Evolutionary conservation across 2,797 vertebrate species (phyloP), one percentile per base, ranked within the genome.

Genomic region (Cheirogaleus major): DNA sequence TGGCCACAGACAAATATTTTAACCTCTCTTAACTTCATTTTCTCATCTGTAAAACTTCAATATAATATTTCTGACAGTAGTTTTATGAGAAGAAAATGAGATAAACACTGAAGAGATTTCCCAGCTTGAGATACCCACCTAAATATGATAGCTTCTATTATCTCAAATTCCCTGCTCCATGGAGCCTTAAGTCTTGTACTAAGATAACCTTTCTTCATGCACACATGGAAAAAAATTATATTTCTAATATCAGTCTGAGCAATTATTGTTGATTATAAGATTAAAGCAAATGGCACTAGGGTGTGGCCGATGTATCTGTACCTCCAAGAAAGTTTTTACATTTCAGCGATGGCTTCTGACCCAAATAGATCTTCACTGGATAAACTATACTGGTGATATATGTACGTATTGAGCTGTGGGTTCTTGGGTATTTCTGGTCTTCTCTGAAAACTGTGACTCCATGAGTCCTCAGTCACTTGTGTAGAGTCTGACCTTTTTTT

Each of bases 1-100:
- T 87, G 83, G 57, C 11, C 25, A 80, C 45, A 6, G 45, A 76
- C 17, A 65, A 17, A 35, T 5, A 41, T 52, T 82, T 92, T 78
- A 92, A 59, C 7, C n/a, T 76, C 6, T 67, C 50, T 94, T 87
- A 93, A 14, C 43, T 91, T 84, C 59, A 65, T 85, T 52, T 95
- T 11, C 20, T 82, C 14, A 43, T 67, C 2, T 83, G 35, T 87
- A 43, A 88, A 80, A 84, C 52, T 95, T 80, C 10, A 52, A 41
- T 86, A 35, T 75, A 61, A 43, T 41, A 50, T 15, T 83, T 83
- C 17, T 52, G 25, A 61, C 67, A 75, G 55, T 59, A 73, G 27
- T 32, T 52, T 75, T 69, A 8, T 70, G 65, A 75, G 27, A 70
- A 27, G 15, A 80, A 85, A 84, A 17, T 32, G 38, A 90, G 75